These are phyloP conservation scores for Baryphthengus martii DNA, from an alignment of 2,113 vertebrate species.

Conservation along the genomic window DNA sequence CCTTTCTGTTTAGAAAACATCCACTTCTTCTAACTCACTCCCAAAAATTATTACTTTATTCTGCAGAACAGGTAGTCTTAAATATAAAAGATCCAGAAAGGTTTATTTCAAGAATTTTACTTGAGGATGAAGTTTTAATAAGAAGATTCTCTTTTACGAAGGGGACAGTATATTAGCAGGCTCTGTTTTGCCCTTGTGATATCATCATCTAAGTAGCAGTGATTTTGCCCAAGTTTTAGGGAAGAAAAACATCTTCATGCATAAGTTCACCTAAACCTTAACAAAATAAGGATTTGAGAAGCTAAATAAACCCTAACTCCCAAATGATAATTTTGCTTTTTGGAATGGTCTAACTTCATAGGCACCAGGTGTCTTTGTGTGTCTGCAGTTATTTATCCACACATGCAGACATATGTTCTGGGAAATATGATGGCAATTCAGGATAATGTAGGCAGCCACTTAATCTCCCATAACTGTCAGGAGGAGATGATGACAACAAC, in stretches of 20 bases:
- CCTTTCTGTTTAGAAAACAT: not conserved
- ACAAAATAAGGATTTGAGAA: not conserved
- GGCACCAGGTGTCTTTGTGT: not conserved
- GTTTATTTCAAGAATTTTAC: not conserved
- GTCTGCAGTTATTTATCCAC: not conserved
- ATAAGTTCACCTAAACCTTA: not conserved
- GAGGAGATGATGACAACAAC: not conserved
- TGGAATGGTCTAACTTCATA: not conserved
- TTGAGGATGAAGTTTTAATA: not conserved
- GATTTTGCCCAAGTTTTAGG: not conserved
- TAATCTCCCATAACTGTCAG: not conserved
- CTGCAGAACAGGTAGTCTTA: not conserved
- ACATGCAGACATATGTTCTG: not conserved
- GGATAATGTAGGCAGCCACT: not conserved
- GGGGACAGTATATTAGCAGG: accelerated
- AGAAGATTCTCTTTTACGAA: not conserved
- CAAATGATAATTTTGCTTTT: not conserved
- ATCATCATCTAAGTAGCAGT: not conserved
- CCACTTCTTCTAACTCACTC: not conserved
- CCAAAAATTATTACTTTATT: not conserved
- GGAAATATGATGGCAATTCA: not conserved
- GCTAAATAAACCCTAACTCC: not conserved
- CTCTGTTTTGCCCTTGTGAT: not conserved
- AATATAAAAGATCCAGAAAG: not conserved
- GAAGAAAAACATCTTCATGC: not conserved